These are phyloP conservation scores for Psittacula echo DNA, from an alignment of 2,797 vertebrate species.

Conservation along the genomic window DNA sequence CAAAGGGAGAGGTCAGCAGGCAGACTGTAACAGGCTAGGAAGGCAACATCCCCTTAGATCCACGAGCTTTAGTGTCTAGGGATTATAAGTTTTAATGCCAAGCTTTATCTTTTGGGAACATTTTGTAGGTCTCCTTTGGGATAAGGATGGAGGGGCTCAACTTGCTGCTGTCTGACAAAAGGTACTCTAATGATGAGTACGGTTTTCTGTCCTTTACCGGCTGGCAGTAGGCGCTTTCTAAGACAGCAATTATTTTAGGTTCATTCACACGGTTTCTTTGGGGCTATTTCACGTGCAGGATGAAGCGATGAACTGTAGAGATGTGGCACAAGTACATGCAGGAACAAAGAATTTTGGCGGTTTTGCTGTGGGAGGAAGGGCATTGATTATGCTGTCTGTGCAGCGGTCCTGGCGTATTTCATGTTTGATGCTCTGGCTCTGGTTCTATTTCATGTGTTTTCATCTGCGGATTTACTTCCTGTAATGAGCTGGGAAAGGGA, in stretches of 20 bases:
- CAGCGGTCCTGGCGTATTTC: not conserved
- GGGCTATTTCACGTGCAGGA: not conserved
- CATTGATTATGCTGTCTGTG: conserved; percentile 31
- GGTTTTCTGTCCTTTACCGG: not conserved
- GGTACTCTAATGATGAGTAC: not conserved
- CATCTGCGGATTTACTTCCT: conserved; percentile 29
- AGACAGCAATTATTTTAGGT: not conserved
- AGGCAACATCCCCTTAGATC: not conserved
- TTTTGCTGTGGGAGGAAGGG: not conserved
- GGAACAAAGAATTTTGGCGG: not conserved
- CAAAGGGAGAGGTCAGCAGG: conserved; percentile 17
- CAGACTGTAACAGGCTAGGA: not conserved
- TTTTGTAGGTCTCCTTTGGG: conserved; percentile 17
- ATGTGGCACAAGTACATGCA: not conserved
- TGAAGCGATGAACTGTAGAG: not conserved
- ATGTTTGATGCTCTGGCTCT: conserved; percentile 33
- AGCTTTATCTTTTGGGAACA: conserved; percentile 3
- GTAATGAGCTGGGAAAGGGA: conserved; percentile 29
- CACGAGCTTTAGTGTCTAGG: not conserved
- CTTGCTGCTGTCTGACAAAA: not conserved
- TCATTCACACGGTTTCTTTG: not conserved
- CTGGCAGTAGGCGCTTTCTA: not conserved
- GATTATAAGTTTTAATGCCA: not conserved
- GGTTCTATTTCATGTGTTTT: conserved; percentile 38
- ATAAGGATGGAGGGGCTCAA: not conserved